Evolutionary conservation across 2,113 vertebrate species (phyloP), one percentile per base, ranked within the genome.

Genomic region (Urocitellus parryii): DNA sequence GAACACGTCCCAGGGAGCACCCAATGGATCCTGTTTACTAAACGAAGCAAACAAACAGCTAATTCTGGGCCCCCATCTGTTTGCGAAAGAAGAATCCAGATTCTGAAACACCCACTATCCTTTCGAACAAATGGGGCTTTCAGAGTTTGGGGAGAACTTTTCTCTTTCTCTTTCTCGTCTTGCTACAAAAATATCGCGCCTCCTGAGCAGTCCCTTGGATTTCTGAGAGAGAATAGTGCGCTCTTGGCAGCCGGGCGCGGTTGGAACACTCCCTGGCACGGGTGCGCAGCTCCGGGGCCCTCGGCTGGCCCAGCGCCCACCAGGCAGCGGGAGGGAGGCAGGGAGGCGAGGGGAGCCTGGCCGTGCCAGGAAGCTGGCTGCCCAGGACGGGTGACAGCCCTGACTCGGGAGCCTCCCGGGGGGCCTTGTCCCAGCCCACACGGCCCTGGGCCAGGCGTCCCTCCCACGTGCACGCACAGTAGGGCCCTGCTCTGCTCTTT

Each of bases 201-300:
- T 94, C 92, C 79, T 79, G 91, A 89, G 86, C 56, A 82, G 89
- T 92, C 70, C 81, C 56, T 68, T 89, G 94, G 87, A 79, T 91
- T 96, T 78, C 48, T 87, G 25, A 82, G 65, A 63, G 65, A 95
- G 72, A 97, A 97, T 88, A 74, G 91, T 70, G 74, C 76, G n/a
- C 68, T 79, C 86, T 85, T 94, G 91, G 96, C 89, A 96, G 94
- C 91, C 51, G 18, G n/a, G 27, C 48, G 70, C 83, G 91, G 90
- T 89, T 88, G 70, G 86, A 91, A 95, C 88, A 93, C 37, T 73
- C 88, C 67, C 91, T 85, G 93, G 95, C 88, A 58, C 39, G 0
- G 0, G 74, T 53, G 9, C 70, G 32, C 34, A 85, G 89, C 78
- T 77, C 85, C 32, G 1, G 70, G 63, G 85, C 77, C 90, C 77